phyloP scores from a whole-genome alignment of 2,797 vertebrate species.

The Paratrypauchen microcephalus region DNA sequence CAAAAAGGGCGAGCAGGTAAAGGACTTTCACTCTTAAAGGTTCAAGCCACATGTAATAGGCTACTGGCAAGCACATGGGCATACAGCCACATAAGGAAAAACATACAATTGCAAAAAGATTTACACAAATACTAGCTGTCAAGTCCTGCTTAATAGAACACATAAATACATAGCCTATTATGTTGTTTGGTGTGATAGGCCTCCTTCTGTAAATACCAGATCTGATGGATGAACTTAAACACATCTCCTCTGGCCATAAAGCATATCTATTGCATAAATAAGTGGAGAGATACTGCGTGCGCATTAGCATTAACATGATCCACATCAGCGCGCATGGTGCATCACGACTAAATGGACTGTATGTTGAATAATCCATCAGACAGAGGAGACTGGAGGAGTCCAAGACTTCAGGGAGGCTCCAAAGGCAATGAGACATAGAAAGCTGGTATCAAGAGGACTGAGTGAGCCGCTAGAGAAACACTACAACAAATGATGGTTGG shows the following conservation, averaged over 20 bases:
- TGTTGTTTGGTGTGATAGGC: not conserved
- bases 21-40: too few species aligned
- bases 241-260: conserved; percentile 5
- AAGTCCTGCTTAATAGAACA: not conserved
- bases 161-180: not conserved
- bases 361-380: conserved; percentile 37
- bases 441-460: conserved; percentile 8
- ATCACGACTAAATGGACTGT: conserved; percentile 29
- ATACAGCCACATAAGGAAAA: not conserved
- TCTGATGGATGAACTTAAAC: conserved; percentile 2
- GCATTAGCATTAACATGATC: conserved; percentile 34
- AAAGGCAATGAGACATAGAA: not conserved
- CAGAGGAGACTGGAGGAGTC: not conserved
- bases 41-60: too few species aligned
- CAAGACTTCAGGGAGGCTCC: not conserved
- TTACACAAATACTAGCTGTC: not conserved
- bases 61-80: too few species aligned
- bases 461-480: not conserved
- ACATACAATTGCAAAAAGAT: not conserved
- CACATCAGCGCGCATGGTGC: conserved; percentile 11
- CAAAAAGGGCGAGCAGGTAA: too few species aligned
- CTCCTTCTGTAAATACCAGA: conserved; percentile 5
- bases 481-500: conserved; percentile 6
- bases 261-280: conserved; percentile 8
- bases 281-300: conserved; percentile 13